Percentiles rank a stretch among this genome's conserved stretches.
Evolutionary conservation across 2,888 invertebrate genomes (phyloP).

Genomic region (Eurytoma californica): DNA sequence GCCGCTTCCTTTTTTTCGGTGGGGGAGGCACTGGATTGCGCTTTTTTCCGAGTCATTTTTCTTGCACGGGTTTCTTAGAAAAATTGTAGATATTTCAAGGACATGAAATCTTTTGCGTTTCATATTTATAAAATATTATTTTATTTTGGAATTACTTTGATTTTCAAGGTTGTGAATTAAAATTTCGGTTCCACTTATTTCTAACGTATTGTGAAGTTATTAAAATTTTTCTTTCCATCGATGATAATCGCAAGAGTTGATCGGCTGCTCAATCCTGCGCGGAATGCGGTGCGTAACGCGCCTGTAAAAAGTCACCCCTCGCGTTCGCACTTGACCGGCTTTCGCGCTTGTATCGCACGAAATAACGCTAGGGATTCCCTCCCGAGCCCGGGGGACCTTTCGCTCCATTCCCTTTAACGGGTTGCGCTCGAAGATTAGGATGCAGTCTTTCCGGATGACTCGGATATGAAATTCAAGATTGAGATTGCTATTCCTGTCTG

Average conservation of each 20-base stretch:
- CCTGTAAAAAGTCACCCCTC: slow-evolving; percentile 19
- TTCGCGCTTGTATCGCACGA: slow-evolving; percentile 5
- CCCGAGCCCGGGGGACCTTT: background rate
- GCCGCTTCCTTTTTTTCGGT: too few relatives aligned
- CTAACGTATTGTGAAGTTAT: background rate
- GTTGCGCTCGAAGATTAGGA: too few relatives aligned
- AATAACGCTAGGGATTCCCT: background rate
- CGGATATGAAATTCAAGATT: too few relatives aligned
- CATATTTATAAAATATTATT: too few relatives aligned
- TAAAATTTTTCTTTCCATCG: background rate
- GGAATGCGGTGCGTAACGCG: slow-evolving; percentile 19
- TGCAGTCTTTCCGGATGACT: too few relatives aligned
- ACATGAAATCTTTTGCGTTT: too few relatives aligned
- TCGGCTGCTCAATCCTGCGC: background rate
- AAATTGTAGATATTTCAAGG: too few relatives aligned
- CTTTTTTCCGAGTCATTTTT: slow-evolving; percentile 6
- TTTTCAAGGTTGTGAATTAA: background rate
- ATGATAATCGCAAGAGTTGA: slow-evolving; percentile 15
- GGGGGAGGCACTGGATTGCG: too few relatives aligned
- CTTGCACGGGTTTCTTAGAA: too few relatives aligned
- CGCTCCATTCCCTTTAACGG: slow-evolving; percentile 13
- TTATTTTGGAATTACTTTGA: too few relatives aligned
- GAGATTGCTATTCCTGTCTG: too few relatives aligned
- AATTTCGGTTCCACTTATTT: background rate
- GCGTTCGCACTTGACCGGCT: slow-evolving; percentile 48